Percentiles rank a stretch among this genome's conserved stretches.
Evolutionary conservation across 2,797 vertebrate genomes (phyloP).

Genomic region (Pitangus sulphuratus): DNA sequence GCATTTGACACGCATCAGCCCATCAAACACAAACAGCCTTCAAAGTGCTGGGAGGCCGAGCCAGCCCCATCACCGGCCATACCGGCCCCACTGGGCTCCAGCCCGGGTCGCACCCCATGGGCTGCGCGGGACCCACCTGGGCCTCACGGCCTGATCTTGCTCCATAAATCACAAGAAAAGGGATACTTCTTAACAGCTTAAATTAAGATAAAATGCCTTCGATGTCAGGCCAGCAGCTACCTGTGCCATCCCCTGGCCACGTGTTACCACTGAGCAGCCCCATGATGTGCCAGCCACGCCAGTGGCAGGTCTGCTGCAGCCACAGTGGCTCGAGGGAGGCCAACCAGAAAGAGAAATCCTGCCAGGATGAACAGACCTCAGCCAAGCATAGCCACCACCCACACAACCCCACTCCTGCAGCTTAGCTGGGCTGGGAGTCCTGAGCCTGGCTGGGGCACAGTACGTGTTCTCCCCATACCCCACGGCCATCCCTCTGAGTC

Average conservation of each 20-base stretch:
- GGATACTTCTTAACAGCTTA: conserved; percentile 85
- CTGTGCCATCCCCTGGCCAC: conserved; percentile 74
- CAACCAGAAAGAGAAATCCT: not conserved
- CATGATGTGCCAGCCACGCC: accelerated
- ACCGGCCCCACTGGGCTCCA: conserved; percentile 17
- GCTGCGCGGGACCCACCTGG: not conserved
- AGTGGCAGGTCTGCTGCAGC: not conserved
- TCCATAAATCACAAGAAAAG: conserved; percentile 83
- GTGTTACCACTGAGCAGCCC: conserved; percentile 30
- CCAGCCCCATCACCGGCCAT: not conserved
- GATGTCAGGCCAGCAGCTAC: conserved; percentile 81
- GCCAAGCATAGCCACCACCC: not conserved
- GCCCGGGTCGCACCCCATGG: not conserved
- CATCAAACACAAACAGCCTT: conserved; percentile 71
- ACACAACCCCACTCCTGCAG: accelerated
- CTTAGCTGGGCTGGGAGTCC: not conserved
- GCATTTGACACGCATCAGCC: conserved; percentile 75
- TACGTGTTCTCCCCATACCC: not conserved
- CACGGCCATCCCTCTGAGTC: not conserved
- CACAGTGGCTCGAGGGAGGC: not conserved
- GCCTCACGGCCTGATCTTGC: conserved; percentile 50
- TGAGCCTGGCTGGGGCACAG: not conserved
- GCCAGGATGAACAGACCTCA: not conserved
- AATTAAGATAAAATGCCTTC: conserved; percentile 87
- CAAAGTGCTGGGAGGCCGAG: conserved; percentile 47